Evolutionary conservation across 2,888 invertebrate species (phyloP), one percentile per base, ranked within the genome.

Genomic region (Chrysolina americana): DNA sequence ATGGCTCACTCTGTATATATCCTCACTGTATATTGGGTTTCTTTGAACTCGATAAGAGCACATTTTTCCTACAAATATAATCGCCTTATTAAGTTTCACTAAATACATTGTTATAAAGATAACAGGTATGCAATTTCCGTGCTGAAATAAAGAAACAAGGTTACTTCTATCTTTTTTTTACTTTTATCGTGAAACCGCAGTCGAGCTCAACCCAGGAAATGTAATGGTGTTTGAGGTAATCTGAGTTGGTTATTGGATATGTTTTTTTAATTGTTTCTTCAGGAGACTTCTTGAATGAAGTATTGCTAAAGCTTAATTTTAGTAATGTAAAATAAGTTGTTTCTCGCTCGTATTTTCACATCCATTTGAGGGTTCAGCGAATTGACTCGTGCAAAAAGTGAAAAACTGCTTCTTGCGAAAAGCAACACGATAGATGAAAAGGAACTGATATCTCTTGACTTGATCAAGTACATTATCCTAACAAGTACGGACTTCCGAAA

Each of bases 121-220:
- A 50, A 50, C 19, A 28, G 23, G 56, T 28, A 59, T 59, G 59
- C 36, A 44, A 63, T 63, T 53, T 70, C 70, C 65, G 65, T 53
- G 53, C 64, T 62, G 19, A 23, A 70, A 70, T 36, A 64, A 23
- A 23, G 48, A 65, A 41, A 65, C 70, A 70, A 65, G 64, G 70
- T 70, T 65, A 65, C 41, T 70, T 62, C 64, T 19, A 10, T 21
- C 21, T 19, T 70, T 65, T 70, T 65, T 68, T 68, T 64, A 10
- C 59, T 70, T 65, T 64, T 41, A 65, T 65, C 70, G 65, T 28
- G 53, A 28, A 53, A 70, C 70, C 70, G 41, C 65, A 50, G 6
- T 70, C 63, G 59, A 47, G 36, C 62, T 64, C 28, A 36, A 63
- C 62, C 48, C 47, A 63, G 36, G 70, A 63, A 70, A 63, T 48